Base-by-base conservation (phyloP, 2,888 invertebrate species). In the Agriopis leucophaearia region DNA sequence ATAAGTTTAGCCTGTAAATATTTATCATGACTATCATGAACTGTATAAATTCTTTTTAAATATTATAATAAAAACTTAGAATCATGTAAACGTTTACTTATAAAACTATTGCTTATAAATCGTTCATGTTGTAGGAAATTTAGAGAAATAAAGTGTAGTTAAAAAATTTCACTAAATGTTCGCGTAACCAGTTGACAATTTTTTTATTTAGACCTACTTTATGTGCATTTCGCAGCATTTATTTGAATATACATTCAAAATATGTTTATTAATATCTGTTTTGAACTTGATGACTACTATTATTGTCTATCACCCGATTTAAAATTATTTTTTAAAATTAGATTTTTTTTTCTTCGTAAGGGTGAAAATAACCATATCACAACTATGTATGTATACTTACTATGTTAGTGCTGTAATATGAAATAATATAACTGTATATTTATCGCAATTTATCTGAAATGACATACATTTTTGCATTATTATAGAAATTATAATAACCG, bases 111-210 rank as follows among this genome's bases (percentile, higher is more conserved):
- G 86, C 89, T 88, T 89, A 89, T 89, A 87, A 90, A 73, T 89
- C 88, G 90, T 92, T 92, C 92, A 92, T 89, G 91, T 92, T 90
- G 92, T 93, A 93, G 92, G 84, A 80, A 88, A 87, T 78, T 87
- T 90, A 90, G 88, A 76, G 62, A 76, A 77, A 69, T 81, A 84
- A 76, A 80, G 83, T 81, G 88, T 87, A 88, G 88, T 81, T 80
- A 87, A 82, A 86, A 84, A 67, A 71, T 60, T 75, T 73, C 74
- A 75, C 74, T 69, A 69, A 72, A 52, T 61, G 73, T 75, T 72
- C 65, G 66, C 48, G 40, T 69, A 70, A 69, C 71, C 66, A 73
- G 66, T 74, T 76, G 75, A 62, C 57, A 76, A 71, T 73, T 74
- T 69, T 65, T 68, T 66, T 55, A n/a, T 45, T 61, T 55, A 47